These are phyloP conservation scores for Oxyura jamaicensis DNA, from an alignment of 2,113 vertebrate genomes.

Conservation along the genomic window DNA sequence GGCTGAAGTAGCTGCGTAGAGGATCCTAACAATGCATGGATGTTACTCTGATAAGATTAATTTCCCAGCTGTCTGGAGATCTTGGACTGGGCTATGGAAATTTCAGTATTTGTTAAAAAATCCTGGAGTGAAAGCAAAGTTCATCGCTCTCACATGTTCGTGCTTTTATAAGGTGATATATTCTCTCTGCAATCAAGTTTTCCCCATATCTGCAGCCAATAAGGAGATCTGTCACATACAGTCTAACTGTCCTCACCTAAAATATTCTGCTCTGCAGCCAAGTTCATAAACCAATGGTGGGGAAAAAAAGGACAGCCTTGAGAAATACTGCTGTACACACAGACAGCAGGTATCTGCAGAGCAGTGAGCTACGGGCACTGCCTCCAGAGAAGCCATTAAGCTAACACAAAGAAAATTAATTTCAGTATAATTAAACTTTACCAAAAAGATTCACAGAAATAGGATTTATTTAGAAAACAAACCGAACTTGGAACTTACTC, in stretches of 20 bases:
- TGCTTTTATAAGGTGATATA: neutral
- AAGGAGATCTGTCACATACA: neutral
- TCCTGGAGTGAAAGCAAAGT: neutral
- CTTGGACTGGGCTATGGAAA: neutral
- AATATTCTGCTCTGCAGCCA: conserved; percentile 18
- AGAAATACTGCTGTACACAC: conserved; percentile 12
- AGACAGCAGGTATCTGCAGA: neutral
- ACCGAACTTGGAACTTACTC: conserved; percentile 71
- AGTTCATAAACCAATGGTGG: neutral
- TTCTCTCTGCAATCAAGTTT: neutral
- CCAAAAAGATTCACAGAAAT: neutral
- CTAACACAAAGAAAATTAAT: neutral
- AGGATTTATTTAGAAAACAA: neutral
- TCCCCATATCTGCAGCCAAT: neutral
- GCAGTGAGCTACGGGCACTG: neutral
- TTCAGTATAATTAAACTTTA: no score
- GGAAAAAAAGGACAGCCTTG: conserved; percentile 11
- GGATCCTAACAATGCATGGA: neutral
- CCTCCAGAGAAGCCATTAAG: conserved; percentile 12
- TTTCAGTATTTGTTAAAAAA: conserved; percentile 19
- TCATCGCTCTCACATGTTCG: neutral
- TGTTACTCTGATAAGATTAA: neutral
- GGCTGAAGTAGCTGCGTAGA: neutral
- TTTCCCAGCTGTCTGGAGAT: neutral
- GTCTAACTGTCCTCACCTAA: conserved; percentile 7